Evolutionary conservation across 2,888 invertebrate genomes (phyloP), one percentile per base, ranked within the genome.

Genomic region (Ptilodon capucinus): DNA sequence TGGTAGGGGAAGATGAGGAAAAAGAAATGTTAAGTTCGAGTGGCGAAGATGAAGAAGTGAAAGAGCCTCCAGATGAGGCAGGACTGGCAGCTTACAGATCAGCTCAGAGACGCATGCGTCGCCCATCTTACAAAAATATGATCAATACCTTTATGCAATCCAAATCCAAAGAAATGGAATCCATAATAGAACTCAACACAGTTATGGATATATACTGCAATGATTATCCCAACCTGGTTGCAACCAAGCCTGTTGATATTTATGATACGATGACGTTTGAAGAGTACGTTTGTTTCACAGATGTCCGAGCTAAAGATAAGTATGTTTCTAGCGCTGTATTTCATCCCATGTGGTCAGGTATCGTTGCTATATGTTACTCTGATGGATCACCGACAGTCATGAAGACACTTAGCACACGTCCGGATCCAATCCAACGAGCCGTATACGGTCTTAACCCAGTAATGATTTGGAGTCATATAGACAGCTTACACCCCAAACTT

Each of bases 401-500:
- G 73, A 92, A 86, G 64, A 74, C 66, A 21, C 51, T 84, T 56
- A 70, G 79, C 71, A 60, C 85, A 68, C 81, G 82, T 4, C 73
- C 76, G 5, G 92, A 93, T 66, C 79, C 82, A 1, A 90, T 93
- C 17, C 87, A 92, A 71, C 83, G 92, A 64, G 92, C 93, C 0
- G 92, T 93, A 0, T 92, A 94, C 44, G 93, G 93, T 3, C 76
- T 92, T 2, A 94, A 95, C 76, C 93, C 93, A 0, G 94, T 95
- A 1, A 84, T 95, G 51, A 90, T 96, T 58, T 96, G 96, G 96
- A 95, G 95, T 58, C 94, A 95, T 54, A 89, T 91, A 21, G 95
- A 96, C 61, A 93, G 92, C 45, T 80, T 96, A 2, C 84, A 92
- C 19, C 95, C 95, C 16, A 95, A 95, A 81, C 78, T 96, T 35